phyloP scores from a whole-genome alignment of 30 jellyfish, hydroid and myxozoan genomes.

The Mastigias papua region DNA sequence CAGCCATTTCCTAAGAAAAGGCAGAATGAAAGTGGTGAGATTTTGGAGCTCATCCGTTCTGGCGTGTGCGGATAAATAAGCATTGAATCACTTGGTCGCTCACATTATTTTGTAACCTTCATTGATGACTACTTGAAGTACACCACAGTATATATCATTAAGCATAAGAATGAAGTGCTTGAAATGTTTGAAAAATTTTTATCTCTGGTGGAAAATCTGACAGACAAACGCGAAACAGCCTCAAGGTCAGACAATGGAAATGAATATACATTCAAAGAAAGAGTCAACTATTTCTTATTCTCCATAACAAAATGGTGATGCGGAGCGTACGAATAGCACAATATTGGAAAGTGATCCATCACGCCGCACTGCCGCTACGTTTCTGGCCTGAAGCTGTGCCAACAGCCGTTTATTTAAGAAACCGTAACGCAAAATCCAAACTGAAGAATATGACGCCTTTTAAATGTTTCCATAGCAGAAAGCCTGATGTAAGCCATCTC shows the following conservation, averaged over 20 bases:
- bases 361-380: no score
- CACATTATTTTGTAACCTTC: slow-evolving; percentile 19
- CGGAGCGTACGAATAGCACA: slow-evolving; percentile 36
- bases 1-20: slow-evolving; percentile 21
- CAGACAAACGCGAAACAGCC: slow-evolving; percentile 20
- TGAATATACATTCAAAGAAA: slow-evolving; percentile 40
- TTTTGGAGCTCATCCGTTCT: slow-evolving; percentile 20
- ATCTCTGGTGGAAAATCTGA: slow-evolving; percentile 14
- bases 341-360: no score
- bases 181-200: slow-evolving; percentile 29
- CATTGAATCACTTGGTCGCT: slow-evolving; percentile 27
- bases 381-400: not conserved
- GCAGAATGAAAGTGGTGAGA: not conserved
- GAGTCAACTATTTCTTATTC: slow-evolving; percentile 23
- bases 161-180: slow-evolving; percentile 52
- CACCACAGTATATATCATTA: slow-evolving; percentile 11
- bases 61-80: slow-evolving; percentile 54
- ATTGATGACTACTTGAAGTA: not conserved
- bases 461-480: not conserved
- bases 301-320: slow-evolving; percentile 42
- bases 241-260: slow-evolving; percentile 5
- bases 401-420: no score
- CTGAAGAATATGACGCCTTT: not conserved
- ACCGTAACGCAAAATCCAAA: not conserved
- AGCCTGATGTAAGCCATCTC: not conserved